Percentiles rank a stretch among this genome's conserved stretches.
Conservation (phyloP, 2,888 invertebrate species). For the Spodoptera littoralis region DNA sequence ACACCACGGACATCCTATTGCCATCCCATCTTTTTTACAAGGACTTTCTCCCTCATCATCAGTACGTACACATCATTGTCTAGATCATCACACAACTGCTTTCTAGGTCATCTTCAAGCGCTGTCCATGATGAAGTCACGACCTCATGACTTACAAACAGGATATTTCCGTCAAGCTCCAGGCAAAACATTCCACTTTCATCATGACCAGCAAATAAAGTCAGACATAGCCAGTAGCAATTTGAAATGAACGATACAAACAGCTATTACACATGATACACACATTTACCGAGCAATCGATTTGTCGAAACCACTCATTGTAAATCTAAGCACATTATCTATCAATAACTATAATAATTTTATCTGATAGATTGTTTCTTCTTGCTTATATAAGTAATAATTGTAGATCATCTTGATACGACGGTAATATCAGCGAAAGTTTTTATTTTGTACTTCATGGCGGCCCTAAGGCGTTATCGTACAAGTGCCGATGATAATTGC, state of each 20-base stretch:
- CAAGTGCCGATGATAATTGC: constrained; percentile 37
- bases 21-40: no score
- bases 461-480: constrained; percentile 48
- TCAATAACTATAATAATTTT: constrained; percentile 54
- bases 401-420: background rate
- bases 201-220: background rate
- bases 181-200: constrained; percentile 4
- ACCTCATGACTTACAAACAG: no score
- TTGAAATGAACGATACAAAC: constrained; percentile 21
- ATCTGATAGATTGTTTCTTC: constrained; percentile 46
- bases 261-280: constrained; percentile 34
- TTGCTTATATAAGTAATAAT: constrained; percentile 44
- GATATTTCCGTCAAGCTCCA: no score
- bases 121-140: no score
- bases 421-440: constrained; percentile 56
- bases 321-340: constrained; percentile 44
- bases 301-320: constrained; percentile 48
- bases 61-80: no score
- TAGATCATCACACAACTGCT: no score
- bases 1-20: no score
- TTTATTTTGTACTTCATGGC: constrained; percentile 34
- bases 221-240: background rate
- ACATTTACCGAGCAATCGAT: constrained; percentile 45
- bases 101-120: no score
- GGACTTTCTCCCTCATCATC: no score